These are phyloP conservation scores for Lepidotrigona ventralis DNA, from an alignment of 1,140 invertebrate genomes.

Conservation along the genomic window DNA sequence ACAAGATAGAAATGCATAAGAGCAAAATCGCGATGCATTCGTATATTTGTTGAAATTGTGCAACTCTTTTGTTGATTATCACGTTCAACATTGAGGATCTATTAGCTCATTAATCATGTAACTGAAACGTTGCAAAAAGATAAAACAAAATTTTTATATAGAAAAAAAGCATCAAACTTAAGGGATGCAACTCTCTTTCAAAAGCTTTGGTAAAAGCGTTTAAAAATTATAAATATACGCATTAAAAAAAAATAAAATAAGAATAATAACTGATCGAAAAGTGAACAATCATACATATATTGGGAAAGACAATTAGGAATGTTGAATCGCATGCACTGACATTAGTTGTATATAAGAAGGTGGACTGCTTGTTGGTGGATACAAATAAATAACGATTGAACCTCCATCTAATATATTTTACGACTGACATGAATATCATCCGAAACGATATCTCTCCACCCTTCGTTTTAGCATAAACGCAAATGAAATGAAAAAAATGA, in stretches of 20 bases:
- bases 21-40: constrained; percentile 17
- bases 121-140: not conserved
- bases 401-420: not conserved
- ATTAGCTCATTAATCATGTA: not conserved
- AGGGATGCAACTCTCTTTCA: constrained; percentile 51
- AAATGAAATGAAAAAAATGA: constrained; percentile 39
- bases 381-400: constrained; percentile 17
- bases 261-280: constrained; percentile 1
- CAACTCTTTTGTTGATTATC: not conserved
- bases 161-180: constrained; percentile 31
- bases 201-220: constrained; percentile 19
- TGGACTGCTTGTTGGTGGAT: constrained; percentile 61
- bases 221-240: not conserved
- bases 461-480: constrained; percentile 51
- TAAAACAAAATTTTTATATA: not conserved
- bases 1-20: constrained; percentile 1
- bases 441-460: constrained; percentile 67
- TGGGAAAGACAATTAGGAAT: constrained; percentile 14
- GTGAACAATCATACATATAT: constrained; percentile 3
- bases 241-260: not conserved
- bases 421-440: constrained; percentile 28
- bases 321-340: constrained; percentile 62
- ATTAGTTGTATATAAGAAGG: constrained; percentile 60
- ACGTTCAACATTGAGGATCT: constrained; percentile 20
- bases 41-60: not conserved